Evolutionary conservation across 2,113 vertebrate species (phyloP).

Genomic region (Melanostigma gelatinosum): DNA sequence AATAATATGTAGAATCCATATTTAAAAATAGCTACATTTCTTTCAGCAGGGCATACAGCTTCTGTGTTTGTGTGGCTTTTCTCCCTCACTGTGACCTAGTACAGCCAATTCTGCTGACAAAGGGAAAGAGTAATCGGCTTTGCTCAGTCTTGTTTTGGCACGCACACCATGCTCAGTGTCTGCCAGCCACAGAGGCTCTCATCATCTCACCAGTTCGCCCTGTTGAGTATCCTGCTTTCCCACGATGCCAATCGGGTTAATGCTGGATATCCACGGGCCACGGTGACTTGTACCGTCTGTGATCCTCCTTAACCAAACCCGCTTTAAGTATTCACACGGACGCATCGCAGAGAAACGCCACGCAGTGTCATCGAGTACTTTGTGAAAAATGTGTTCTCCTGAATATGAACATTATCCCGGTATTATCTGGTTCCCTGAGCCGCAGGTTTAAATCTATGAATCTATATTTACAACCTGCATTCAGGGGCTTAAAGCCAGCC

Average conservation of each 20-base stretch:
- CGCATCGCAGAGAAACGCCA: neutral
- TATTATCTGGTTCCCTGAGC: slow-evolving; percentile 37
- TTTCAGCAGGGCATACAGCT: neutral
- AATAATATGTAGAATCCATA: neutral
- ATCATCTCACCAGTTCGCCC: neutral
- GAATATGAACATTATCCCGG: neutral
- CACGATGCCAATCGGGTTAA: neutral
- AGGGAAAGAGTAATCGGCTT: slow-evolving; percentile 67
- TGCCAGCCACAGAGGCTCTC: slow-evolving; percentile 10
- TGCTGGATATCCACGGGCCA: neutral
- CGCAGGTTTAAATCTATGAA: slow-evolving; percentile 42
- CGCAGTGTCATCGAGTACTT: neutral
- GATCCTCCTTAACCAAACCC: neutral
- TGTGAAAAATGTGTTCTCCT: neutral
- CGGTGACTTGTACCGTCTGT: neutral
- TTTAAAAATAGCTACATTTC: neutral
- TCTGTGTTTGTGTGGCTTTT: slow-evolving; percentile 28
- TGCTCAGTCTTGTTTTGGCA: slow-evolving; percentile 43
- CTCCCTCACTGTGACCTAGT: slow-evolving; percentile 36
- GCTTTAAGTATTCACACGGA: neutral
- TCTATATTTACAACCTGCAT: slow-evolving; percentile 69
- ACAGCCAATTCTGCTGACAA: slow-evolving; percentile 53
- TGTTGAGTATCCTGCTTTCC: slow-evolving; percentile 10
- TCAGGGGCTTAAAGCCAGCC: slow-evolving; percentile 51
- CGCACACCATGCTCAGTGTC: slow-evolving; percentile 3